These are phyloP conservation scores for Stenichneumon culpator DNA, from an alignment of 2,888 invertebrate genomes.

Conservation along the genomic window DNA sequence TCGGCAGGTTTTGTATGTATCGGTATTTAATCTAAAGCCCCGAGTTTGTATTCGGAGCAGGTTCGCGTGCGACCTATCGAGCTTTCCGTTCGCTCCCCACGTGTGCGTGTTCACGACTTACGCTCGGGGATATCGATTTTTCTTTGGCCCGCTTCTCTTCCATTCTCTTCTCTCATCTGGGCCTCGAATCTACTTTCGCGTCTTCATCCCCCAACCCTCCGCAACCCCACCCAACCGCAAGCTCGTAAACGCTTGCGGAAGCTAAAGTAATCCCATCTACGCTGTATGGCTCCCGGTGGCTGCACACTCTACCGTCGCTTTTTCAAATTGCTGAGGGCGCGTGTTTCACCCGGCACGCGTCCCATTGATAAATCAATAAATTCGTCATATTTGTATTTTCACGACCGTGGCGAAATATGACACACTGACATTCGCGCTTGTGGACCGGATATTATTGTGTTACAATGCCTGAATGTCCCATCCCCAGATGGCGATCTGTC, in stretches of 20 bases:
- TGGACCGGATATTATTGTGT: background rate
- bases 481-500: background rate
- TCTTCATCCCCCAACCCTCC: slow-evolving; percentile 32
- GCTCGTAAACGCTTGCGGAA: slow-evolving; percentile 59
- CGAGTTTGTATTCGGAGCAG: slow-evolving; percentile 67
- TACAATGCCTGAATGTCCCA: background rate
- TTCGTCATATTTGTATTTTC: slow-evolving; percentile 44
- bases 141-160: slow-evolving; percentile 50
- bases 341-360: slow-evolving; percentile 39
- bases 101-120: slow-evolving; percentile 63
- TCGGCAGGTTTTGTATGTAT: slow-evolving; percentile 42
- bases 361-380: slow-evolving; percentile 61
- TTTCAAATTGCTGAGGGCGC: slow-evolving; percentile 58
- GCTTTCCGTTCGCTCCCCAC: slow-evolving; percentile 46
- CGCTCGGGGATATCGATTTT: slow-evolving; percentile 66
- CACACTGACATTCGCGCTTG: background rate
- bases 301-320: slow-evolving; percentile 23
- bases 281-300: slow-evolving; percentile 38
- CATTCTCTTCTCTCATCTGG: slow-evolving; percentile 29
- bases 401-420: background rate
- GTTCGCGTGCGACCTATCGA: slow-evolving; percentile 63
- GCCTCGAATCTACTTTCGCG: slow-evolving; percentile 41
- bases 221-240: slow-evolving; percentile 23
- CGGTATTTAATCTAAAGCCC: slow-evolving; percentile 69
- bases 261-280: slow-evolving; percentile 62